A percentile compares a stretch with the other conserved stretches of the same genome.
Conservation (phyloP, 2,888 invertebrate species). For the Zeuzera pyrina region DNA sequence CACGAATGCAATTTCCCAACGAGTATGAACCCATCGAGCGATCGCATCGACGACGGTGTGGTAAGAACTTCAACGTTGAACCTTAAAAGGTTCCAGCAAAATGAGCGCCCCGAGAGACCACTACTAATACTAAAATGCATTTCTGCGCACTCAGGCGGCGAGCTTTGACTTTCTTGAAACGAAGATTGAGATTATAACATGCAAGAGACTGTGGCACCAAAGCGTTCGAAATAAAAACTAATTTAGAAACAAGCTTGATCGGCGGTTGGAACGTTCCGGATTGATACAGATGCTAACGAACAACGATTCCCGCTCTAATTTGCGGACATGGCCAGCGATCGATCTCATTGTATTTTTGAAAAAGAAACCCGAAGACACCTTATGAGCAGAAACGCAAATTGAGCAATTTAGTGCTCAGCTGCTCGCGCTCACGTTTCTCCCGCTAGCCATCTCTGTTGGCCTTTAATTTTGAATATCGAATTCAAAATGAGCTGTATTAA, state of each 20-base stretch:
- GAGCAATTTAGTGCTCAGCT: conserved; percentile 62
- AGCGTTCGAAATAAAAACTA: conserved; percentile 15
- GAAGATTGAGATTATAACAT: conserved; percentile 43
- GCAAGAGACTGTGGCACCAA: conserved; percentile 20
- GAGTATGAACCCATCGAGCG: conserved; percentile 28
- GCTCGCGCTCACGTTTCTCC: conserved; percentile 31
- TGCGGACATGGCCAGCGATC: conserved; percentile 70
- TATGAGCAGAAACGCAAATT: conserved; percentile 63
- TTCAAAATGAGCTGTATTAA: conserved; percentile 44
- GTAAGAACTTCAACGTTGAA: conserved; percentile 11
- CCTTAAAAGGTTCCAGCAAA: conserved; percentile 39
- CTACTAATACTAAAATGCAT: conserved; percentile 54
- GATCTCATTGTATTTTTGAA: conserved; percentile 70
- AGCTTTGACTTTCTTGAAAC: conserved; percentile 45
- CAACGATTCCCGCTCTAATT: conserved; percentile 69
- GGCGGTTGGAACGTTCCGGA: conserved; percentile 29
- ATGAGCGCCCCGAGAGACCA: conserved; percentile 43
- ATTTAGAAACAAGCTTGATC: conserved; percentile 11
- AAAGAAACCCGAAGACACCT: conserved; percentile 55
- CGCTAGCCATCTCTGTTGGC: conserved; percentile 29
- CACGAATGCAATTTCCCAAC: conserved; percentile 44
- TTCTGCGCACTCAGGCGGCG: conserved; percentile 46
- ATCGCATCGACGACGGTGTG: conserved; percentile 21
- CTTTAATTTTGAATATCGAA: conserved; percentile 30
- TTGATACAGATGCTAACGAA: conserved; percentile 45